phyloP scores from a whole-genome alignment of 2,797 vertebrate species.

The Semaprochilodus insignis region DNA sequence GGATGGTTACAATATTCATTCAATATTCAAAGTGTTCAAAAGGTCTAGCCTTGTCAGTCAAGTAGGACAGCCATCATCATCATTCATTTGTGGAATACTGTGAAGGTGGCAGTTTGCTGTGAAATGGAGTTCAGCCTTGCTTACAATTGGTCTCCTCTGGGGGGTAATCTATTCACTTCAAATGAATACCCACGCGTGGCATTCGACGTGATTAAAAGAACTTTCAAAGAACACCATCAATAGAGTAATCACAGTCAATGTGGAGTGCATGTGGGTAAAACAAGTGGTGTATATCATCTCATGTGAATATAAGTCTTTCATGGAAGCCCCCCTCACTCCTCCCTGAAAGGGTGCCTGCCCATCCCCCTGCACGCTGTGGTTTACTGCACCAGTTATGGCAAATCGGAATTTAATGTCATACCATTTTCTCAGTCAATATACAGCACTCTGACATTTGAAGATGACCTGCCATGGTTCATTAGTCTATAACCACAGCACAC shows the following conservation, averaged over 20 bases:
- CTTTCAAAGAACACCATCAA: constrained; percentile 8
- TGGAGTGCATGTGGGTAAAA: constrained; percentile 16
- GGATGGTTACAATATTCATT: neutral
- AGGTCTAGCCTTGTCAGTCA: neutral
- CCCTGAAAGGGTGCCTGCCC: neutral
- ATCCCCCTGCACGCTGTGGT: constrained; percentile 9
- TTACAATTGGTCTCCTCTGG: constrained; percentile 16
- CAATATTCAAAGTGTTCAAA: neutral
- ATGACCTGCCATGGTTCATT: constrained; percentile 56
- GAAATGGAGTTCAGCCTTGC: neutral
- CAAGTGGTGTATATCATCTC: constrained; percentile 31
- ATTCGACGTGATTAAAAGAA: neutral
- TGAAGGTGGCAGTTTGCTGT: neutral
- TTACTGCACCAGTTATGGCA: constrained; percentile 22
- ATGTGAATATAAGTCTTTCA: constrained; percentile 37
- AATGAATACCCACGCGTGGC: neutral
- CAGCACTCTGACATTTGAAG: constrained; percentile 62
- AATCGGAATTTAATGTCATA: constrained; percentile 52
- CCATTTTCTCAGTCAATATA: constrained; percentile 51
- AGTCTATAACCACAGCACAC: constrained; percentile 57
- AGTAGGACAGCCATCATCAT: neutral
- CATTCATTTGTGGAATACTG: neutral
- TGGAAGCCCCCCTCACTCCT: neutral
- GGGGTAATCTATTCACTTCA: neutral
- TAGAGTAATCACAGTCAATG: constrained; percentile 37